Percentiles rank a stretch among this genome's conserved stretches.
phyloP scores from a whole-genome alignment of 2,113 vertebrate genomes.

The Syrmaticus mikado region DNA sequence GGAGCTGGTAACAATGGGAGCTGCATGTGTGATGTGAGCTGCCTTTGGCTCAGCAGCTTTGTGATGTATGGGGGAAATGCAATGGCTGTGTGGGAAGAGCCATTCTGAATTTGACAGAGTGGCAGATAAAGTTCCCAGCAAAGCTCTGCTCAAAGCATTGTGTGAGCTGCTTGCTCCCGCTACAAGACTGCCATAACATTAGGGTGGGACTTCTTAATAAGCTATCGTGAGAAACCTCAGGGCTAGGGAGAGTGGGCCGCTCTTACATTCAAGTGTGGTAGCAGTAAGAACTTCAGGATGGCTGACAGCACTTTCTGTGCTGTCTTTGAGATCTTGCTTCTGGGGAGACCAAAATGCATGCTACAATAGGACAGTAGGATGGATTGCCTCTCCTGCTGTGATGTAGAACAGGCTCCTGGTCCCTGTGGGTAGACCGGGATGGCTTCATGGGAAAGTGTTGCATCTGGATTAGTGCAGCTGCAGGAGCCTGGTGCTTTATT shows the following conservation, averaged over 20 bases:
- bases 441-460: not conserved
- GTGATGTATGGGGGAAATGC: not conserved
- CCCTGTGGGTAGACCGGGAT: not conserved
- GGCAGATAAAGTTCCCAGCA: not conserved
- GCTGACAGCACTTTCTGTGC: not conserved
- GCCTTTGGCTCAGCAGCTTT: not conserved
- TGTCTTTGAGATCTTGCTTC: conserved; percentile 14
- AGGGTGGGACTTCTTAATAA: conserved; percentile 32
- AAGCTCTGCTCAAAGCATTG: conserved; percentile 1
- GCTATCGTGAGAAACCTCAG: not conserved
- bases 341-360: not conserved
- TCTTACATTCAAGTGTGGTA: not conserved
- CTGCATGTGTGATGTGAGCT: not conserved
- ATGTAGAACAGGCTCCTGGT: not conserved
- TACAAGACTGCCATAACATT: not conserved
- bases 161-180: conserved; percentile 46
- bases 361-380: not conserved
- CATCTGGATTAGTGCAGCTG: not conserved
- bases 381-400: not conserved
- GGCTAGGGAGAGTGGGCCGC: not conserved
- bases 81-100: not conserved
- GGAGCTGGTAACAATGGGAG: not conserved
- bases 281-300: not conserved
- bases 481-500: not conserved
- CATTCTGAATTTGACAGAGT: not conserved